Base-by-base conservation (phyloP, 1,140 invertebrate species). In the Drosophila kikkawai region DNA sequence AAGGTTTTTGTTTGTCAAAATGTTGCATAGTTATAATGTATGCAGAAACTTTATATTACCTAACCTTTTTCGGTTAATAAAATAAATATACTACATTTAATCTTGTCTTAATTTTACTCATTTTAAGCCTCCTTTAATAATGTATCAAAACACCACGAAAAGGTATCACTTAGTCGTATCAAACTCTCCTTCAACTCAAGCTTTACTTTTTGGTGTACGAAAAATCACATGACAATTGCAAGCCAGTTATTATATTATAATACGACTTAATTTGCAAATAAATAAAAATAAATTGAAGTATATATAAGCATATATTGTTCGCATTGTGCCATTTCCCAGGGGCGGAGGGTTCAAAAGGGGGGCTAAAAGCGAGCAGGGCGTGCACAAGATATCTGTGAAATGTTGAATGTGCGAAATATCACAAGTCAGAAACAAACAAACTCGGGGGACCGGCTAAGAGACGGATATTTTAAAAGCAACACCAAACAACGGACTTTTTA, bases 251-350 rank as follows among this genome's bases (percentile, higher is more conserved):
- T 74, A 63, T 57, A 68, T 45, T 36, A 68, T 75, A 55, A 67
- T 50, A 60, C 56, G 60, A 61, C 55, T 82, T 68, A 75, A 84
- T 85, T 85, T 73, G 78, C 81, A 81, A 88, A 90, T 81, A 81
- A 90, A 88, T 80, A 65, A 79, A 74, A 81, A 69, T 85, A 79
- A 90, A 90, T 85, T 90, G 75, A 90, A 56, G 61, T 53, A 84
- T 73, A 79, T 71, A 55, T 32, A 71, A 67, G 73, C 79, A 64
- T 78, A 80, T 69, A 68, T 68, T 64, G 80, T 68, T 58, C 65
- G 57, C 60, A 86, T 61, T 87, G 84, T 81, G 60, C 84, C 74
- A 81, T 53, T 87, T 88, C 84, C 65, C 84, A 88, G 60, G 12
- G 19, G 19, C 15, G 50, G 36, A 15, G 15, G 29, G 53, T 4